Evolutionary conservation across 2,113 vertebrate genomes (phyloP).

Genomic region (Ariopsis seemanni): DNA sequence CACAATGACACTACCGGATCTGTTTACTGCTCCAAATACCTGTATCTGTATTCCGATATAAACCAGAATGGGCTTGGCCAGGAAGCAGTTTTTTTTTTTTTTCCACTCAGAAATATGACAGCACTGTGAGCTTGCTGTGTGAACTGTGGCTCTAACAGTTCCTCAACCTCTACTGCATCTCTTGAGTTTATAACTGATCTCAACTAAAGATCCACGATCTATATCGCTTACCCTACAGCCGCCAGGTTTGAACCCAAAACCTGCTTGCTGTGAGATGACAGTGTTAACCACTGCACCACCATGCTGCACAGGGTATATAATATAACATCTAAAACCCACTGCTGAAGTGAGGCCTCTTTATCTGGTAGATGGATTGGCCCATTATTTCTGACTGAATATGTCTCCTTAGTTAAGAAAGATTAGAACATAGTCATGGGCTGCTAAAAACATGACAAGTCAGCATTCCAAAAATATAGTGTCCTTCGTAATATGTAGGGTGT

Average conservation of each 20-base stretch:
- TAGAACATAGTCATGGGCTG: neutral
- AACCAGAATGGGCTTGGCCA: neutral
- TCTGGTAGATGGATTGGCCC: neutral
- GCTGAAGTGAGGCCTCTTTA: neutral
- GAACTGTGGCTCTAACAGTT: neutral
- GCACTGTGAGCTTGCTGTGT: neutral
- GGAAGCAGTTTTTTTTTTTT: neutral
- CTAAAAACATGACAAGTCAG: constrained; percentile 8
- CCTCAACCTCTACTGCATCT: neutral
- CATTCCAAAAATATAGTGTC: neutral
- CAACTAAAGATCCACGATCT: neutral
- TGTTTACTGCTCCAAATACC: neutral
- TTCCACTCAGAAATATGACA: neutral
- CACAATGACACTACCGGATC: neutral
- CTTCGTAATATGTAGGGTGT: neutral
- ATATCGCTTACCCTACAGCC: too few species aligned
- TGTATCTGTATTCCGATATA: neutral
- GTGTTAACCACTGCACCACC: too few species aligned
- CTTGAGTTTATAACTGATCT: neutral
- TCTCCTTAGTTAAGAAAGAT: constrained; percentile 2
- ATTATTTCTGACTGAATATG: constrained; percentile 10
- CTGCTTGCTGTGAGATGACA: too few species aligned
- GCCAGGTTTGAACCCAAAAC: too few species aligned
- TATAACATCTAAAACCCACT: neutral
- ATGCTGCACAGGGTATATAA: neutral